A percentile compares a stretch with the other conserved stretches of the same genome.
phyloP scores from a whole-genome alignment of 2,113 vertebrate genomes.

The Petrocephalus microphthalmus region DNA sequence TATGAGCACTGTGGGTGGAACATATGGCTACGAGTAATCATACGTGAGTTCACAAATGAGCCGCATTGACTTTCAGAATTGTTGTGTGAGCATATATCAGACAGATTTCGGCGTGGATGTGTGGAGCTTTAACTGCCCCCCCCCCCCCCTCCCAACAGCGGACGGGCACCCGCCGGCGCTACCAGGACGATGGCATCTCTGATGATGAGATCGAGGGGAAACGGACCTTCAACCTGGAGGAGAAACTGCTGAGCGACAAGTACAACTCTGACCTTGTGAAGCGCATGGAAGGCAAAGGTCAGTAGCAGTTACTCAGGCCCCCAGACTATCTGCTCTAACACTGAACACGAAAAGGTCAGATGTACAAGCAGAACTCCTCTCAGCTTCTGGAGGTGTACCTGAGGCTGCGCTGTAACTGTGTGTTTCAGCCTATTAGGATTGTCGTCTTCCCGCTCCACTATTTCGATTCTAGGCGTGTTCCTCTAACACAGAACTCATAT shows the following conservation, averaged over 20 bases:
- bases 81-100: neutral
- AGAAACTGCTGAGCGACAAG: constrained; percentile 77
- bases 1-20: neutral
- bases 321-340: neutral
- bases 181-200: constrained; percentile 93
- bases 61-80: constrained; percentile 10
- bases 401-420: neutral
- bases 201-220: constrained; percentile 98
- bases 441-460: neutral
- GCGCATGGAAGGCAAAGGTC: constrained; percentile 95
- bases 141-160: constrained; percentile 62
- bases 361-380: neutral
- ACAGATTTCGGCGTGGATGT: neutral
- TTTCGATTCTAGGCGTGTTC: neutral
- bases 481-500: neutral
- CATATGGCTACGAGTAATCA: neutral
- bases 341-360: neutral
- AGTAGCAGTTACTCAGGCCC: neutral
- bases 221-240: constrained; percentile 87
- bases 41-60: neutral
- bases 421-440: neutral
- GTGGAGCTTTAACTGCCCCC: neutral
- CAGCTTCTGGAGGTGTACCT: neutral
- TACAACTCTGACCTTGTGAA: constrained; percentile 81
- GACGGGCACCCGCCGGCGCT: constrained; percentile 82